Base-by-base conservation (phyloP, 2,888 invertebrate genomes). In the Cryptocephalus primarius region DNA sequence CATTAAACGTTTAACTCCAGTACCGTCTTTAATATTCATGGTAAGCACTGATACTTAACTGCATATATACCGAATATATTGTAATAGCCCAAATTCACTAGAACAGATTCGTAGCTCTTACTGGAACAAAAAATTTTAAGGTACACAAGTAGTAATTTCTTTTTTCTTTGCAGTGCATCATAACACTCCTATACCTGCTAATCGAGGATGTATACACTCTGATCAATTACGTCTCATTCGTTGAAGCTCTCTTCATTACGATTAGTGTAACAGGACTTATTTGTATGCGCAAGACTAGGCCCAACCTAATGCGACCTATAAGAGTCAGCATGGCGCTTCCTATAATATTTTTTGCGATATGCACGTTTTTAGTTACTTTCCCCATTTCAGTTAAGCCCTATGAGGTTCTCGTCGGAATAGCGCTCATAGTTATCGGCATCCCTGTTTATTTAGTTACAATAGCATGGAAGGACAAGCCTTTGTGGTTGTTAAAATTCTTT, bases 241-340 rank as follows among this genome's bases (percentile, higher is more conserved):
- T 93, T 39, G 94, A 94, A 70, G 89, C 92, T 22, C 84, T 91
- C 66, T 94, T 94, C 72, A 91, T 92, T 44, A 87, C 87, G 66
- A 68, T 91, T 33, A 88, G 91, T 39, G 88, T 93, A 39, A 79
- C 83, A 50, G 92, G 89, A 1, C 79, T 94, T 50, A 70, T 94
- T 32, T 90, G 85, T 76, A 75, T 93, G 56, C 76, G 94, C 32
- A 85, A 83, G 70, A 88, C 81, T 61, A 73, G 75, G 55, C 93
- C 93, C 0, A 72, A 86, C 46, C 76, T 89, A 70, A 72, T 76
- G 1, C 75, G 94, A 57, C 93, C 93, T 33, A 94, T 94, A 49
- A 89, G 82, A 76, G 90, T 89, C 66, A 60, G 62, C 48, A 50
- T 68, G 9, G 43, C 57, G 9, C 76, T 90, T 61, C 92, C 92